Conservation (phyloP, 1,140 invertebrate genomes). For the Cydia pomonella region DNA sequence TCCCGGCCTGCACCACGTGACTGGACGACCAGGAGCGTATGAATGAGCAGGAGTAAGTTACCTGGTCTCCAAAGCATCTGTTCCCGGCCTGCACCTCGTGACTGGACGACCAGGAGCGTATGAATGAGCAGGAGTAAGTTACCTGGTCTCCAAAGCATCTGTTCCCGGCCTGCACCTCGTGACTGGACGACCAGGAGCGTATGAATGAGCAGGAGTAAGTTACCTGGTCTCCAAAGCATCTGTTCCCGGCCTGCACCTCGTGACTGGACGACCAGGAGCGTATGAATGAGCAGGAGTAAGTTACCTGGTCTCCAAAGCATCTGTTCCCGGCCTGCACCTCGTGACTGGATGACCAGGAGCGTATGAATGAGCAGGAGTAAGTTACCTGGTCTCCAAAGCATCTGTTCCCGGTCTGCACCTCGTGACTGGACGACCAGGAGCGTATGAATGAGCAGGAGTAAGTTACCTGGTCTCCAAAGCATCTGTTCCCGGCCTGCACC, state of each 20-base stretch:
- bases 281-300: background rate
- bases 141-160: slow-evolving; percentile 90
- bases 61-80: slow-evolving; percentile 90
- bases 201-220: background rate
- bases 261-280: no score
- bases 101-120: slow-evolving; percentile 87
- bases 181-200: slow-evolving; percentile 88
- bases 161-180: slow-evolving; percentile 90
- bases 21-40: background rate
- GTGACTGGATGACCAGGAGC: no score
- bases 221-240: slow-evolving; percentile 89
- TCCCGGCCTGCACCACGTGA: slow-evolving; percentile 88
- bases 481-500: slow-evolving; percentile 89
- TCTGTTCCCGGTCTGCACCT: slow-evolving; percentile 90
- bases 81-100: slow-evolving; percentile 90
- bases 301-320: slow-evolving; percentile 89
- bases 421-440: no score
- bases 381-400: slow-evolving; percentile 88
- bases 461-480: slow-evolving; percentile 87
- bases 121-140: slow-evolving; percentile 23
- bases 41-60: slow-evolving; percentile 45
- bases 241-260: slow-evolving; percentile 90
- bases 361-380: background rate
- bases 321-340: slow-evolving; percentile 90
- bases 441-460: background rate